Base-by-base conservation (phyloP, 2,888 invertebrate genomes). In the Netelia virgata region DNA sequence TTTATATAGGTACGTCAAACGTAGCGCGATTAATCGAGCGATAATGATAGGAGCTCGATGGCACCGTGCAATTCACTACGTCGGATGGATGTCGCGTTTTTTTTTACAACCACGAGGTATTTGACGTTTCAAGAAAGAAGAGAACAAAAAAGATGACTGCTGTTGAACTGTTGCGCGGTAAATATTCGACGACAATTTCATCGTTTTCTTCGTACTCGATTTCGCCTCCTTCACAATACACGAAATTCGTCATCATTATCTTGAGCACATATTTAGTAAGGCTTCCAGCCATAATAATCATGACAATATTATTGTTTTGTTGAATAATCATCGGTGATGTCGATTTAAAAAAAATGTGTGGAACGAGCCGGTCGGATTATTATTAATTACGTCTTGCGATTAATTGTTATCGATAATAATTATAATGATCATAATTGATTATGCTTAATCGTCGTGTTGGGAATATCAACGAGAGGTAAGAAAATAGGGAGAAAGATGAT, bases 81-180 rank as follows among this genome's bases (percentile, higher is more conserved):
- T 53, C 68, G 41, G 66, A 78, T 86, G 53, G 41, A 85, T 16
- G 57, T 82, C 69, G 66, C 59, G 76, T 74, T 64, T 73, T 74
- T 16, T 5, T 28, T 28, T 36, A 36, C 36, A 36, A 36, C 50
- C 18, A n/a, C 64, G 55, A 59, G 69, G 28, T 83, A 74, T 78
- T 69, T 75, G 78, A 82, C 82, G 84, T 84, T 84, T 72, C 36
- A 57, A 55, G 80, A 0, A 14, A n/a, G 47, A 74, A 64, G 59
- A 53, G 72, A 53, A 28, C 41, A 59, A 47, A 68, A 81, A 59
- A 73, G 59, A 63, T 36, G 76, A 78, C 72, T 70, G 66, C 77
- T 64, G 61, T 28, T 55, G 23, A 1, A 47, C 18, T 69, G 50
- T 23, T 70, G 18, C 18, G 18, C 55, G 16, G 16, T 1, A 11